These are phyloP conservation scores for Spialia ferax DNA, from an alignment of 2,888 invertebrate species.

Conservation along the genomic window DNA sequence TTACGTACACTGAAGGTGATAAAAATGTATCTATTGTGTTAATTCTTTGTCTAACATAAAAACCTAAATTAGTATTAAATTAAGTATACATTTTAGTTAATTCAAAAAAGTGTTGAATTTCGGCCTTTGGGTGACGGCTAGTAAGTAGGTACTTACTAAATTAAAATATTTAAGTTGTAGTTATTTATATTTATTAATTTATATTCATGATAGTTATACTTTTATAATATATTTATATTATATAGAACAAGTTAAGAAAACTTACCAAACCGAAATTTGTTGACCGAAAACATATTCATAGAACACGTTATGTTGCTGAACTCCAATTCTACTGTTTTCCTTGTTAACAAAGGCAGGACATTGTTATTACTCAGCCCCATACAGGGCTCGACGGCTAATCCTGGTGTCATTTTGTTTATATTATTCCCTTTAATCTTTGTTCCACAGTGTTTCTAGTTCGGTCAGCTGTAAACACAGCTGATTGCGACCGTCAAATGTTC, in stretches of 20 bases:
- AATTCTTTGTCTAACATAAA: no score
- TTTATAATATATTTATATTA: background rate
- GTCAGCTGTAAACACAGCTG: no score
- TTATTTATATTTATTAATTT: no score
- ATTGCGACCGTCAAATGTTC: background rate
- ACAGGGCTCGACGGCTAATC: slow-evolving; percentile 59
- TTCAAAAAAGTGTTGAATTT: no score
- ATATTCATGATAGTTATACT: no score
- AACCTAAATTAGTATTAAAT: no score
- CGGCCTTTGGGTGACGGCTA: no score
- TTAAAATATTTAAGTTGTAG: no score
- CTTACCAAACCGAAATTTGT: slow-evolving; percentile 88
- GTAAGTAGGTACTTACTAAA: no score
- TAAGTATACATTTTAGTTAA: no score
- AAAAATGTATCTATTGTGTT: no score
- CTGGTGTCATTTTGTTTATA: slow-evolving; percentile 60
- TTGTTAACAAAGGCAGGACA: slow-evolving; percentile 73
- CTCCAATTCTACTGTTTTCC: slow-evolving; percentile 89
- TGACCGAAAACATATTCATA: slow-evolving; percentile 85
- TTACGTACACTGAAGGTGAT: no score
- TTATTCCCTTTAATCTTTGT: background rate
- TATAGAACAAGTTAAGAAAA: slow-evolving; percentile 45
- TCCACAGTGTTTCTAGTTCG: background rate
- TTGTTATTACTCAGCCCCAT: slow-evolving; percentile 71
- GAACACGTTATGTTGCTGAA: slow-evolving; percentile 90